phyloP scores from a whole-genome alignment of 1,140 invertebrate species.

The Drosophila saltans region DNA sequence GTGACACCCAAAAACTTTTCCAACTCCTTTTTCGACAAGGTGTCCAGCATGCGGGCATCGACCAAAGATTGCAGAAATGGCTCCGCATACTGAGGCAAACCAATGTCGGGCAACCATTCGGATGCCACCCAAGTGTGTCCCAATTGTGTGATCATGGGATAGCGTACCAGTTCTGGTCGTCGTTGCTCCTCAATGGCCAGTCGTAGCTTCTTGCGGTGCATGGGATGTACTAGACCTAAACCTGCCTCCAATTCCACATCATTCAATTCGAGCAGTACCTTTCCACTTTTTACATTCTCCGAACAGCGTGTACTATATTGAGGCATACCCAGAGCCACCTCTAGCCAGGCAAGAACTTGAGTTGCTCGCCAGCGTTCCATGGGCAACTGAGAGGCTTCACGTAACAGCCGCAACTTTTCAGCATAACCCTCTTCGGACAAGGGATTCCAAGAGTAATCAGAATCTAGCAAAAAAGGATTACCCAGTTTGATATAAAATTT shows the following conservation, averaged over 20 bases:
- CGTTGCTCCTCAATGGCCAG: constrained; percentile 96
- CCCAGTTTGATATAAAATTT: no score
- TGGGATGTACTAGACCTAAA: constrained; percentile 93
- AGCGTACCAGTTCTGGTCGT: constrained; percentile 92
- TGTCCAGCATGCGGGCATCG: constrained; percentile 95
- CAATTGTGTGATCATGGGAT: constrained; percentile 92
- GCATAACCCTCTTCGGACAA: constrained; percentile 93
- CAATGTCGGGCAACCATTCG: constrained; percentile 95
- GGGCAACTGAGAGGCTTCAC: constrained; percentile 93
- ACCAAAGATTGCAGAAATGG: constrained; percentile 95
- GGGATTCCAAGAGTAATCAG: constrained; percentile 87
- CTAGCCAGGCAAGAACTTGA: constrained; percentile 96
- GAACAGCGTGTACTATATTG: constrained; percentile 94
- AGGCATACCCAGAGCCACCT: constrained; percentile 96
- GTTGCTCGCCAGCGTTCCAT: constrained; percentile 96
- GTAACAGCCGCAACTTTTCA: constrained; percentile 90
- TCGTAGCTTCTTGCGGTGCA: constrained; percentile 96
- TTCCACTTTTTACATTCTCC: constrained; percentile 97
- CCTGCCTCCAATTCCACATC: constrained; percentile 94
- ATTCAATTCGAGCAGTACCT: constrained; percentile 94
- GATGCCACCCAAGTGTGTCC: constrained; percentile 96
- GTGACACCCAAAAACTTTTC: constrained; percentile 96
- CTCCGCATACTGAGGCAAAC: constrained; percentile 94
- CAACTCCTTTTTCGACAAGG: constrained; percentile 95
- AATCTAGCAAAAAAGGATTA: constrained; percentile 30